These are phyloP conservation scores for Diadumene lineata DNA, from an alignment of 92 coral and sea anemone species.

Conservation along the genomic window DNA sequence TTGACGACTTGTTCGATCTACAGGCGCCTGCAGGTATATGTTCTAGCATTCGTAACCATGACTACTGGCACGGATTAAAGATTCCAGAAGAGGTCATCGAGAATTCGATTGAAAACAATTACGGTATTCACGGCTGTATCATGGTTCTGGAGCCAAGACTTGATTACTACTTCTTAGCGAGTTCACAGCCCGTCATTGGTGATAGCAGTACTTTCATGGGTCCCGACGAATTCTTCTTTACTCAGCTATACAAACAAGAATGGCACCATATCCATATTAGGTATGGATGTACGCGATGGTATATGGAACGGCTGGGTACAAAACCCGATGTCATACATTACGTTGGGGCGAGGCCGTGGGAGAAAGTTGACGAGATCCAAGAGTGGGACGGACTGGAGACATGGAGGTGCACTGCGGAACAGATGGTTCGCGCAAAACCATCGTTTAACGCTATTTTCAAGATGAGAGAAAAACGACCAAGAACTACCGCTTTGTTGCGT, in stretches of 20 bases:
- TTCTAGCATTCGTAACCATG: constrained; percentile 73
- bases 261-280: constrained; percentile 82
- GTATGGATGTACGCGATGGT: constrained; percentile 76
- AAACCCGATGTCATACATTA: constrained; percentile 62
- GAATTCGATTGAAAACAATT: constrained; percentile 69
- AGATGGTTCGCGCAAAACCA: constrained; percentile 22
- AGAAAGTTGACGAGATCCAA: constrained; percentile 25
- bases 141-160: constrained; percentile 75
- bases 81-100: constrained; percentile 77
- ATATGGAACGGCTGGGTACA: constrained; percentile 51
- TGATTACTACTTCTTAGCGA: constrained; percentile 68
- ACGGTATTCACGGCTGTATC: constrained; percentile 78
- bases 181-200: constrained; percentile 73
- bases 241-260: constrained; percentile 66
- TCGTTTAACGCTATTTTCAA: constrained; percentile 12
- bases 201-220: constrained; percentile 68
- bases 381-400: constrained; percentile 33
- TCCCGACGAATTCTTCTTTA: constrained; percentile 86
- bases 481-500: constrained; percentile 3
- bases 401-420: constrained; percentile 37
- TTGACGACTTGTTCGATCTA: constrained; percentile 64
- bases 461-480: constrained; percentile 4
- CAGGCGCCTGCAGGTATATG: constrained; percentile 87
- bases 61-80: constrained; percentile 71
- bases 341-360: constrained; percentile 77